phyloP scores from a whole-genome alignment of 92 coral and sea anemone genomes.

The Phenganax subtilis region DNA sequence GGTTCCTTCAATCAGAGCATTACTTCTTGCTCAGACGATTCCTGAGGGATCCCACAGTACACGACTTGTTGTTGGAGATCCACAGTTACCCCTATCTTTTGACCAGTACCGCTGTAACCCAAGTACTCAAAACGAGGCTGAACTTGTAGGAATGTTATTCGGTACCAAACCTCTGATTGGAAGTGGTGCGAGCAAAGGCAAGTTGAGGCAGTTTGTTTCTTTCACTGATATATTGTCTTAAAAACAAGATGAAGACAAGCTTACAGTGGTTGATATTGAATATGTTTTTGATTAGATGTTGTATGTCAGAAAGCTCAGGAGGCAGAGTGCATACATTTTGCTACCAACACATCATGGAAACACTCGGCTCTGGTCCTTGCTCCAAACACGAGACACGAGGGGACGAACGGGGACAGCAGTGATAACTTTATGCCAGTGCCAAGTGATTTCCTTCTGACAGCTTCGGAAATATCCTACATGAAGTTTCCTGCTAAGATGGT shows the following conservation, averaged over 20 bases:
- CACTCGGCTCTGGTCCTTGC: conserved; percentile 86
- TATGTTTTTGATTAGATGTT: conserved; percentile 3
- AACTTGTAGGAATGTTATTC: conserved; percentile 87
- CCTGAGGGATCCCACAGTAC: conserved; percentile 51
- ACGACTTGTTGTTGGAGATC: conserved; percentile 83
- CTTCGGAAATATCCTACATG: conserved; percentile 80
- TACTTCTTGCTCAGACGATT: conserved; percentile 49
- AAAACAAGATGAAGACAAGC: too few relatives aligned
- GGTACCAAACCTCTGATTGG: conserved; percentile 85
- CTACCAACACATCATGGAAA: conserved; percentile 98
- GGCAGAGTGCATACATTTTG: conserved; percentile 91
- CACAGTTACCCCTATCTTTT: conserved; percentile 79
- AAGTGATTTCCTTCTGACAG: conserved; percentile 89
- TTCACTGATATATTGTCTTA: too few relatives aligned
- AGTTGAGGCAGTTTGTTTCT: too few relatives aligned
- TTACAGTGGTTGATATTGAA: too few relatives aligned
- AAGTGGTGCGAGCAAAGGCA: conserved; percentile 61
- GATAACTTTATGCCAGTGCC: conserved; percentile 75
- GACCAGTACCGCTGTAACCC: conserved; percentile 94
- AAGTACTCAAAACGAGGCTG: conserved; percentile 90
- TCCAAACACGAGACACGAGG: conserved; percentile 57
- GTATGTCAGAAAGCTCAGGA: conserved; percentile 62
- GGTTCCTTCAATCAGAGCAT: conserved; percentile 80
- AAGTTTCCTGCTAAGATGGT: conserved; percentile 77
- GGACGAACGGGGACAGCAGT: conserved; percentile 67